These are phyloP conservation scores for Homalodisca vitripennis DNA, from an alignment of 1,140 invertebrate species.

Conservation along the genomic window DNA sequence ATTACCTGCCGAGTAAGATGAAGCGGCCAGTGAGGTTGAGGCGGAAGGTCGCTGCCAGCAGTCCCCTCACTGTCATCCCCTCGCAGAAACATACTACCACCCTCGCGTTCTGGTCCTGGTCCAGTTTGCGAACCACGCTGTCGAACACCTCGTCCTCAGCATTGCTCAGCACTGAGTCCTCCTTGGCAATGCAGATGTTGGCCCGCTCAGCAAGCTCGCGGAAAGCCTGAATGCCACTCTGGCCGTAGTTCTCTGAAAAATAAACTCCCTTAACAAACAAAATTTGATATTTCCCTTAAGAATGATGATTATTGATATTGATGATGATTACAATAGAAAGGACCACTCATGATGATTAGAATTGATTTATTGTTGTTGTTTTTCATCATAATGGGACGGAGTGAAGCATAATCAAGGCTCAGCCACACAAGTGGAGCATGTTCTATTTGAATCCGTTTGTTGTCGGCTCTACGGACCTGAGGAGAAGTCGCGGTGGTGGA, in stretches of 20 bases:
- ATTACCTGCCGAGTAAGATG: slow-evolving; percentile 53
- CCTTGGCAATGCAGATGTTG: slow-evolving; percentile 72
- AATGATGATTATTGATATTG: too few species aligned
- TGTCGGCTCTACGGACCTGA: too few species aligned
- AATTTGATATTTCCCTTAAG: too few species aligned
- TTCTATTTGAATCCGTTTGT: too few species aligned
- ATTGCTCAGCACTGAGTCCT: slow-evolving; percentile 64
- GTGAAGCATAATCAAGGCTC: too few species aligned
- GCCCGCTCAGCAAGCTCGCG: slow-evolving; percentile 61
- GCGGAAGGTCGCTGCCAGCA: slow-evolving; percentile 56
- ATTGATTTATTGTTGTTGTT: too few species aligned
- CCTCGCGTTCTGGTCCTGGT: slow-evolving; percentile 57
- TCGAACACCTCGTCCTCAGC: slow-evolving; percentile 62
- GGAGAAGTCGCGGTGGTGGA: too few species aligned
- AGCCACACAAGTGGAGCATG: too few species aligned
- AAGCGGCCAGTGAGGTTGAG: slow-evolving; percentile 57
- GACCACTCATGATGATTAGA: too few species aligned
- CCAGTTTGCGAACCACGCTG: slow-evolving; percentile 57
- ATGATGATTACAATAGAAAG: too few species aligned
- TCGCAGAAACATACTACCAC: slow-evolving; percentile 87
- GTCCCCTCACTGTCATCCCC: slow-evolving; percentile 65
- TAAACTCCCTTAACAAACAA: too few species aligned
- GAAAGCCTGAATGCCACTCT: slow-evolving; percentile 77
- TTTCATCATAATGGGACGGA: too few species aligned
- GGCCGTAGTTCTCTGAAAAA: slow-evolving; percentile 75